Evolutionary conservation across 2,113 vertebrate species (phyloP).

Genomic region (Oreocharis arfaki): DNA sequence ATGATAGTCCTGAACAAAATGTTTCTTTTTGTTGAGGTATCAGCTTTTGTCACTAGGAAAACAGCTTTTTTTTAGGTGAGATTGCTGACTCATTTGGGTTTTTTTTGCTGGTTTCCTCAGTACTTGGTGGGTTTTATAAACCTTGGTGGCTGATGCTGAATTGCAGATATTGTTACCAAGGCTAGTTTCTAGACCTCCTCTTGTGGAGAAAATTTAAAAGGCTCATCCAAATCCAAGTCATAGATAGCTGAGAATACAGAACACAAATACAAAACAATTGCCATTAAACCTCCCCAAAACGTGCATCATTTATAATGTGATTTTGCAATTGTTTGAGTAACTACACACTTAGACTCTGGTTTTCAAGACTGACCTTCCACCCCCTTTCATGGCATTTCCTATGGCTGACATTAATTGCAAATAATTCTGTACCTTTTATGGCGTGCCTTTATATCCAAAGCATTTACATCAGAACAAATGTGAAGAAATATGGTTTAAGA

Average conservation of each 20-base stretch:
- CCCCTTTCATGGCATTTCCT: background rate
- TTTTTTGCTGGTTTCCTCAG: background rate
- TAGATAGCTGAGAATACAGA: background rate
- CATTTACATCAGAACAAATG: background rate
- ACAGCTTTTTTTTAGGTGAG: background rate
- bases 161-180: background rate
- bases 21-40: background rate
- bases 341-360: background rate
- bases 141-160: fast-evolving
- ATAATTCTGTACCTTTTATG: background rate
- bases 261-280: background rate
- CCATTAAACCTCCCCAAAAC: background rate
- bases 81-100: background rate
- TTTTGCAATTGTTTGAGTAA: background rate
- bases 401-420: background rate
- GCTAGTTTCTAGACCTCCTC: background rate
- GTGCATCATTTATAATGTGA: background rate
- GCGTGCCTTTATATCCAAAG: background rate
- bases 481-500: background rate
- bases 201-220: background rate
- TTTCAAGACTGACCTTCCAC: background rate
- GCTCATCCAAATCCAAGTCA: background rate
- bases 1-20: background rate
- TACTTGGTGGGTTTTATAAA: background rate
- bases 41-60: background rate